Conservation (phyloP, 2,888 invertebrate genomes). For the Sphinx pinastri region DNA sequence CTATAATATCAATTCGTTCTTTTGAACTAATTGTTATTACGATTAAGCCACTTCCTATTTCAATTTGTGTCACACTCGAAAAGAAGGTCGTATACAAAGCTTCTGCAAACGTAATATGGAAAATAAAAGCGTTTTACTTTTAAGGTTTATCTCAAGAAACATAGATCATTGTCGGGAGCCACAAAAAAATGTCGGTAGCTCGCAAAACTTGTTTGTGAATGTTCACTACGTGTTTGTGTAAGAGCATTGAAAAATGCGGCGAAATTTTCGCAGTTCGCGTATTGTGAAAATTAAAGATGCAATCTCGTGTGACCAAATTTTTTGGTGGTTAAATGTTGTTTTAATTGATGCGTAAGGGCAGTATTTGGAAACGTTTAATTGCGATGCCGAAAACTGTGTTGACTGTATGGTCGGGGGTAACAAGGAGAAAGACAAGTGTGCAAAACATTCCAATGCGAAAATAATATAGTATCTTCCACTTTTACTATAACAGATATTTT, state of each 20-base stretch:
- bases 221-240: slow-evolving; percentile 45
- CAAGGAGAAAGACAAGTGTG: too few relatives aligned
- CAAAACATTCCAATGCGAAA: too few relatives aligned
- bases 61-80: not conserved
- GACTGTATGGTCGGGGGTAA: too few relatives aligned
- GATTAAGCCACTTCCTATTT: not conserved
- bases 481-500: too few relatives aligned
- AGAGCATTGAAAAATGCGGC: slow-evolving; percentile 42
- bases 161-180: slow-evolving; percentile 67
- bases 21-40: too few relatives aligned
- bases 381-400: too few relatives aligned
- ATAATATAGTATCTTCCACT: too few relatives aligned
- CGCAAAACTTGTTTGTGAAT: slow-evolving; percentile 58
- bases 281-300: slow-evolving; percentile 9
- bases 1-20: too few relatives aligned
- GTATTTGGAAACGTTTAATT: not conserved
- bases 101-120: slow-evolving; percentile 28
- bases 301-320: not conserved
- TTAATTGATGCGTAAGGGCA: not conserved
- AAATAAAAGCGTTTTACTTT: slow-evolving; percentile 38
- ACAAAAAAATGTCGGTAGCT: slow-evolving; percentile 71
- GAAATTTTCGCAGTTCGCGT: slow-evolving; percentile 7
- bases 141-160: slow-evolving; percentile 54
- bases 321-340: not conserved
- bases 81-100: not conserved